Percentiles rank a stretch among this genome's conserved stretches.
Evolutionary conservation across 2,888 invertebrate genomes (phyloP).

Genomic region (Anaspis maculata): DNA sequence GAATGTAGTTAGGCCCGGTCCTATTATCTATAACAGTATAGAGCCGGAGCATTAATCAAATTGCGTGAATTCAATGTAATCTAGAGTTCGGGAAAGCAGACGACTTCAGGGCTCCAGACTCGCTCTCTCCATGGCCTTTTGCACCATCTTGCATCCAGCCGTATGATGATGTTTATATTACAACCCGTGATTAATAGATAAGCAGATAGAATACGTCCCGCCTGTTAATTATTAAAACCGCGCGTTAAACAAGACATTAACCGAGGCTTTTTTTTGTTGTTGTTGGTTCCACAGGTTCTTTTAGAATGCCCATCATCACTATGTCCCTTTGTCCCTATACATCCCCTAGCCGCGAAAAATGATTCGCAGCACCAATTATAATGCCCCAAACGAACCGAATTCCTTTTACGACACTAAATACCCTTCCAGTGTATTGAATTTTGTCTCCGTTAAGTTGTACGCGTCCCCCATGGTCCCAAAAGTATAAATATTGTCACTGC

Average conservation of each 20-base stretch:
- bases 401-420: slow-evolving; percentile 10
- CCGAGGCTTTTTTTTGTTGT: too few species aligned
- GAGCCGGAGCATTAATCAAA: slow-evolving; percentile 32
- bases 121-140: slow-evolving; percentile 9
- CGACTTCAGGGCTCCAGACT: slow-evolving; percentile 10
- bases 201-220: slow-evolving; percentile 20
- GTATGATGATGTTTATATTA: slow-evolving; percentile 28
- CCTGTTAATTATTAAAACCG: slow-evolving; percentile 26
- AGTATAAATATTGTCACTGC: too few species aligned
- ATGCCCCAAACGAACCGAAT: slow-evolving; percentile 11
- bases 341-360: too few species aligned
- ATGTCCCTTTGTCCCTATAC: too few species aligned
- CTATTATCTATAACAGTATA: slow-evolving; percentile 26
- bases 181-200: slow-evolving; percentile 25
- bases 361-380: slow-evolving; percentile 12
- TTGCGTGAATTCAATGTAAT: slow-evolving; percentile 32
- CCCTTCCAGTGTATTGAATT: slow-evolving; percentile 7
- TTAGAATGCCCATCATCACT: too few species aligned
- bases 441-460: too few species aligned
- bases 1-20: slow-evolving; percentile 20
- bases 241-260: too few species aligned
- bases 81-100: slow-evolving; percentile 27
- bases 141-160: slow-evolving; percentile 23
- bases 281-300: too few species aligned
- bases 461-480: too few species aligned